Conservation (phyloP, 2,888 invertebrate genomes). For the Lissocephala sabroskyi region DNA sequence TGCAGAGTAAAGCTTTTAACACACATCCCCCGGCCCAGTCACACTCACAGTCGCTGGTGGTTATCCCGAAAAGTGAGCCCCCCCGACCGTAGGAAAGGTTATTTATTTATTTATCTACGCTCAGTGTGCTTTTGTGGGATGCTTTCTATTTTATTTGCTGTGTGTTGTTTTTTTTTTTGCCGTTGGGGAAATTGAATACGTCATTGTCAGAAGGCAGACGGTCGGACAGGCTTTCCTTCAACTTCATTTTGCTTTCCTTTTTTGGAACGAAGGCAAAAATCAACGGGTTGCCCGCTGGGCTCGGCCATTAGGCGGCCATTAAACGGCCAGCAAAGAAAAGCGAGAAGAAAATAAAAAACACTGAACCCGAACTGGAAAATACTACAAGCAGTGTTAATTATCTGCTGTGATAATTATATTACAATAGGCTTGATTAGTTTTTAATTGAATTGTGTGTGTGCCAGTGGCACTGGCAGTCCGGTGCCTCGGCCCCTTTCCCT, state of each 20-base stretch:
- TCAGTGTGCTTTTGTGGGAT: too few species aligned
- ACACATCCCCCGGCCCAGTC: too few species aligned
- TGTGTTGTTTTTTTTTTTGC: conserved; percentile 2
- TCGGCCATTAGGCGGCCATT: conserved; percentile 27
- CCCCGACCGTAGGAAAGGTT: conserved; percentile 1
- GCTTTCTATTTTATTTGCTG: conserved; percentile 21
- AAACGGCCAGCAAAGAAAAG: conserved; percentile 31
- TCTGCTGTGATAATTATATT: conserved; percentile 63
- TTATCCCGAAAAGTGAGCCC: too few species aligned
- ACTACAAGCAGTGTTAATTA: conserved; percentile 54
- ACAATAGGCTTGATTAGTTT: conserved; percentile 67
- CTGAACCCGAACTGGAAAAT: not conserved
- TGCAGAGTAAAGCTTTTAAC: conserved; percentile 52
- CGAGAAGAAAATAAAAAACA: conserved; percentile 13
- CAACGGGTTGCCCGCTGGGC: conserved; percentile 37
- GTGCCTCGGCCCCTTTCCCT: too few species aligned
- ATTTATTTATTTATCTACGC: conserved; percentile 22
- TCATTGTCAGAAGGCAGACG: not conserved
- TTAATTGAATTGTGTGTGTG: conserved; percentile 62
- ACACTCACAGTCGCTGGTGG: too few species aligned
- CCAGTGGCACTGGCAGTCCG: too few species aligned
- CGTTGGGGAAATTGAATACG: conserved; percentile 48
- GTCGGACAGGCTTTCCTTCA: too few species aligned
- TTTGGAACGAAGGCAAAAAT: too few species aligned
- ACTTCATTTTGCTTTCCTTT: too few species aligned